Evolutionary conservation across 2,888 invertebrate genomes (phyloP).

Genomic region (Pristionchus mayeri): DNA sequence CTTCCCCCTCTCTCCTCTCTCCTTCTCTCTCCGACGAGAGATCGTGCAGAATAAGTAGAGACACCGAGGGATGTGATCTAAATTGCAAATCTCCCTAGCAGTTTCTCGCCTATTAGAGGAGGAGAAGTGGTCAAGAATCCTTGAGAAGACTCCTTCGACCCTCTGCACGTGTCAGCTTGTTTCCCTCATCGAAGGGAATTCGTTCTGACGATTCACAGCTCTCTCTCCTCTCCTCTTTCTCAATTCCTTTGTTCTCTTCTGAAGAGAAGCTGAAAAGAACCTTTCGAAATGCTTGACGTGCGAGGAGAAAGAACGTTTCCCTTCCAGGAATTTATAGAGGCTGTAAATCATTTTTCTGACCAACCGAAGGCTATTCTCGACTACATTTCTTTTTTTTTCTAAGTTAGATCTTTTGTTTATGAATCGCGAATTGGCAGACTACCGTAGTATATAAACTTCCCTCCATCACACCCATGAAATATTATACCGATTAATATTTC

Average conservation of each 20-base stretch:
- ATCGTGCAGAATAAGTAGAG: not conserved
- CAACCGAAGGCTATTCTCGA: too few species aligned
- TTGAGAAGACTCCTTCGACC: not conserved
- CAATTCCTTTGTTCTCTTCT: not conserved
- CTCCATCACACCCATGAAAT: not conserved
- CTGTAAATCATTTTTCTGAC: too few species aligned
- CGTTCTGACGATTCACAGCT: not conserved
- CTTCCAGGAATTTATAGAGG: too few species aligned
- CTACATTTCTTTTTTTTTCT: too few species aligned
- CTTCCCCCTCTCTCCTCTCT: not conserved
- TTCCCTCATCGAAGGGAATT: constrained; percentile 12
- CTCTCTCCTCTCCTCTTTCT: not conserved
- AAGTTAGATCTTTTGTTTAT: too few species aligned
- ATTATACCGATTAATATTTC: constrained; percentile 12
- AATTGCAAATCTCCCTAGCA: constrained; percentile 44
- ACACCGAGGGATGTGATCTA: constrained; percentile 21
- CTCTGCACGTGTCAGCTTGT: not conserved
- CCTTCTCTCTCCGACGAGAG: not conserved
- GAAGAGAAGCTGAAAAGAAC: not conserved
- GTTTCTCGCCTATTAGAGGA: constrained; percentile 22
- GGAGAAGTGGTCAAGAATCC: constrained; percentile 29
- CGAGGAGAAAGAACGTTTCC: too few species aligned
- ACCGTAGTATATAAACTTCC: constrained; percentile 25
- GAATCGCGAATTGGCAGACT: not conserved
- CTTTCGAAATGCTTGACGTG: not conserved